Percentiles rank a stretch among this genome's conserved stretches.
Evolutionary conservation across 1,140 invertebrate species (phyloP).

Genomic region (Bilobella aurantiaca): DNA sequence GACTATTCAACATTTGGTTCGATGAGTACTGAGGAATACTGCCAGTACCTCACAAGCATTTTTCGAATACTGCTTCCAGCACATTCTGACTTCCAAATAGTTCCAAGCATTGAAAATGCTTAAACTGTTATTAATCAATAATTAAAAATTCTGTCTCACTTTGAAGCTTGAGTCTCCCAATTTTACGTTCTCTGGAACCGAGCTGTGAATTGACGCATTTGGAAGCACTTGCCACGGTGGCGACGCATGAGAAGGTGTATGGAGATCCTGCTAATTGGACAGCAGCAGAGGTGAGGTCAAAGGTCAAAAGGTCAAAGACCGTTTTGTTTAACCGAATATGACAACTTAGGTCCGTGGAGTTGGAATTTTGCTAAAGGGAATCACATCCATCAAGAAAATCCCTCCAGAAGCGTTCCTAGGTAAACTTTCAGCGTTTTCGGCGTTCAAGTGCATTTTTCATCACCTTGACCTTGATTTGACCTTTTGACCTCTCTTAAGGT

Average conservation of each 20-base stretch:
- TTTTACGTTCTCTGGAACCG: slow-evolving; percentile 17
- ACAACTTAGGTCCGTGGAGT: slow-evolving; percentile 13
- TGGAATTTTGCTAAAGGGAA: slow-evolving; percentile 22
- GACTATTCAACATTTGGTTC: too few species aligned
- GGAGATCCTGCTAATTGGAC: slow-evolving; percentile 24
- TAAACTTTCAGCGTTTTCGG: too few species aligned
- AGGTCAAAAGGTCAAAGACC: neutral
- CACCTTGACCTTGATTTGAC: too few species aligned
- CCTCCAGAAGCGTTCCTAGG: slow-evolving; percentile 27
- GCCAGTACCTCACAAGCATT: too few species aligned
- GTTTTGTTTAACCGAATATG: neutral
- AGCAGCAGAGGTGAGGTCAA: slow-evolving; percentile 21
- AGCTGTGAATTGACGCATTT: slow-evolving; percentile 24
- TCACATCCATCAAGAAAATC: slow-evolving; percentile 12
- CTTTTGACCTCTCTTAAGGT: slow-evolving; percentile 17
- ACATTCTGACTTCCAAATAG: too few species aligned
- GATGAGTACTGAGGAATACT: too few species aligned
- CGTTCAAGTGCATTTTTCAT: too few species aligned
- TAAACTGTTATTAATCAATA: neutral
- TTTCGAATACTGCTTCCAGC: too few species aligned
- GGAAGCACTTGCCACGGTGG: slow-evolving; percentile 6
- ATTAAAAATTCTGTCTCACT: neutral
- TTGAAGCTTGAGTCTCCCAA: slow-evolving; percentile 26
- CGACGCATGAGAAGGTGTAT: slow-evolving; percentile 6
- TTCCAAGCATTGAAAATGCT: too few species aligned